Conservation (phyloP, 1,140 invertebrate species). For the Macrotrachela quadricornifera region DNA sequence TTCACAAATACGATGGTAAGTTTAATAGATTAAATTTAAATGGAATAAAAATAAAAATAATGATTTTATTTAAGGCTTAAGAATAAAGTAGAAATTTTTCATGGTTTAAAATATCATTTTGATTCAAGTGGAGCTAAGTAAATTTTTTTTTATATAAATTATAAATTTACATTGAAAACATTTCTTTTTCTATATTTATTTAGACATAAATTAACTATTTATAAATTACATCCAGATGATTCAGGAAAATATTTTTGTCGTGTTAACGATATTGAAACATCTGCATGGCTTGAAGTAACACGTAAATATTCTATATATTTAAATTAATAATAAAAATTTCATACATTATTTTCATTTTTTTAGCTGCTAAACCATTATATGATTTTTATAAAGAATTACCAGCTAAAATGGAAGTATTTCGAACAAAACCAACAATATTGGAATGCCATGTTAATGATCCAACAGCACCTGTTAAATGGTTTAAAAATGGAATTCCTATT, state of each 20-base stretch:
- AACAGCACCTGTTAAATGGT: constrained; percentile 3
- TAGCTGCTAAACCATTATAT: constrained; percentile 6
- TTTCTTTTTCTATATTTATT: no score
- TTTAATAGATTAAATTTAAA: constrained; percentile 12
- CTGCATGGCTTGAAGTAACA: constrained; percentile 82
- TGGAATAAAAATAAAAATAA: background rate
- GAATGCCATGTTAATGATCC: constrained; percentile 8
- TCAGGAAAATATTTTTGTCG: constrained; percentile 87
- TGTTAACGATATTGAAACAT: constrained; percentile 64
- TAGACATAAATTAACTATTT: constrained; percentile 34
- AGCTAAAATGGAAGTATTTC: constrained; percentile 7
- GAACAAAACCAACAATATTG: constrained; percentile 6
- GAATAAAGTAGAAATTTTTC: constrained; percentile 36
- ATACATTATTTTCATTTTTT: background rate
- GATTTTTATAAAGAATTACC: constrained; percentile 8
- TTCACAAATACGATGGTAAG: constrained; percentile 30
- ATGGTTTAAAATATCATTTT: constrained; percentile 58
- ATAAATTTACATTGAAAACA: no score
- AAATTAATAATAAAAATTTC: background rate
- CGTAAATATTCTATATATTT: constrained; percentile 23
- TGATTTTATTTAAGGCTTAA: constrained; percentile 27
- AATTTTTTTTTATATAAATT: no score
- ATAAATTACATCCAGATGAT: constrained; percentile 75
- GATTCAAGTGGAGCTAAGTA: constrained; percentile 6
- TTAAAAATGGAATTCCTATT: constrained; percentile 3